Conservation (phyloP, 2,888 invertebrate genomes). For the Agrenia bidenticulata region DNA sequence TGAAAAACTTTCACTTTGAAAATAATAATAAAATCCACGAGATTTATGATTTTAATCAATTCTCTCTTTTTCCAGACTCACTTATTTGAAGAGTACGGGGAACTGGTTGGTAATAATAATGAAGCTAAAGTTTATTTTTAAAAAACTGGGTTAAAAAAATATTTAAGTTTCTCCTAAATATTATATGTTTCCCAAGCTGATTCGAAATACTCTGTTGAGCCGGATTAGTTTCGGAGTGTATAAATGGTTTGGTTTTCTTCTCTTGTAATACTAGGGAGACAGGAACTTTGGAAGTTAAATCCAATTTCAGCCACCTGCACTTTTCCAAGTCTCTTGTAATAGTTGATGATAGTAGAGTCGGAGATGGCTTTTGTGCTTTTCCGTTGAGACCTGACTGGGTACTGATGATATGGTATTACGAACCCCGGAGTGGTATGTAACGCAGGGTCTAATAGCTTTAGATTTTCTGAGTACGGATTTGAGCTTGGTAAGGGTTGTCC, state of each 20-base stretch:
- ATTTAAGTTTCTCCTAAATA: neutral
- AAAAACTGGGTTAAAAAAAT: constrained; percentile 4
- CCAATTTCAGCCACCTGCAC: constrained; percentile 50
- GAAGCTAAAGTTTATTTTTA: neutral
- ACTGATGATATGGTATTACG: constrained; percentile 4
- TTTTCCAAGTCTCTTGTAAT: constrained; percentile 20
- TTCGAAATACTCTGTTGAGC: constrained; percentile 8
- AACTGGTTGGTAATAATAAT: too few relatives aligned
- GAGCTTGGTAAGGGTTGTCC: constrained; percentile 5
- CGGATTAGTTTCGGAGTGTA: constrained; percentile 24
- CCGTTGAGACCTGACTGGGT: neutral
- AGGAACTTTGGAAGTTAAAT: constrained; percentile 48
- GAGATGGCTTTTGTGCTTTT: constrained; percentile 1
- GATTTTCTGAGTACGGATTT: neutral
- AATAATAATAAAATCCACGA: too few relatives aligned
- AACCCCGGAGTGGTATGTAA: neutral
- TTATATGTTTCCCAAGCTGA: neutral
- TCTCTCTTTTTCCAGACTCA: too few relatives aligned
- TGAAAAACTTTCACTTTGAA: too few relatives aligned
- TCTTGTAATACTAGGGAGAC: constrained; percentile 13
- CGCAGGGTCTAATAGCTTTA: too few relatives aligned
- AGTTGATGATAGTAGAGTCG: neutral
- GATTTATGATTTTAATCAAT: too few relatives aligned
- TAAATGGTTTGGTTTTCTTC: constrained; percentile 25
- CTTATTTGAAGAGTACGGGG: too few relatives aligned